These are phyloP conservation scores for Drosophila kanapiae DNA, from an alignment of 1,140 invertebrate genomes.

Conservation along the genomic window DNA sequence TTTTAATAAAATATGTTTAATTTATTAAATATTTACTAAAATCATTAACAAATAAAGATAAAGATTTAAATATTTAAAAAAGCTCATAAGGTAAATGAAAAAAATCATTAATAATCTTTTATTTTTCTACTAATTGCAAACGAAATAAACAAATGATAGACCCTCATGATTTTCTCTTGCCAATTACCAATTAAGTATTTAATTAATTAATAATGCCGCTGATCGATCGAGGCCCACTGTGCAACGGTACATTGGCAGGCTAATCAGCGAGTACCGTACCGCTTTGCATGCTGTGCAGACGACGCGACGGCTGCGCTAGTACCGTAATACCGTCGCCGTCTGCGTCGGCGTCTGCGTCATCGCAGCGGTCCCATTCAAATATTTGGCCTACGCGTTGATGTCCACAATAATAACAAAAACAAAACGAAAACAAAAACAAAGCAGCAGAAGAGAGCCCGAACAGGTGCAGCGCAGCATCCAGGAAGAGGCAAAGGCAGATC, in stretches of 20 bases:
- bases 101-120: no score
- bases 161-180: neutral
- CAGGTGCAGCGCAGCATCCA: conserved; percentile 54
- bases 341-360: conserved; percentile 1
- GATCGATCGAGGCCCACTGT: conserved; percentile 48
- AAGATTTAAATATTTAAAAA: no score
- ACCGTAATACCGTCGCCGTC: conserved; percentile 58
- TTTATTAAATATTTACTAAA: no score
- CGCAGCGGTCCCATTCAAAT: conserved; percentile 57
- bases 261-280: conserved; percentile 74
- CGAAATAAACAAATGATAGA: neutral
- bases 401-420: conserved; percentile 42
- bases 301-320: conserved; percentile 17
- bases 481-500: neutral
- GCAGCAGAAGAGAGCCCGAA: conserved; percentile 34
- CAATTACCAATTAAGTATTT: conserved; percentile 16
- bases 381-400: conserved; percentile 78
- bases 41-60: no score
- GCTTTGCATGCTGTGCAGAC: conserved; percentile 72
- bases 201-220: conserved; percentile 38
- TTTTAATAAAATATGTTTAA: no score
- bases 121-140: neutral
- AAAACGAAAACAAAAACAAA: conserved; percentile 14
- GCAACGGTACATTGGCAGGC: conserved; percentile 70
- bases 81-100: no score